Evolutionary conservation across 2,113 vertebrate genomes (phyloP).

Genomic region (Mus musculus): DNA sequence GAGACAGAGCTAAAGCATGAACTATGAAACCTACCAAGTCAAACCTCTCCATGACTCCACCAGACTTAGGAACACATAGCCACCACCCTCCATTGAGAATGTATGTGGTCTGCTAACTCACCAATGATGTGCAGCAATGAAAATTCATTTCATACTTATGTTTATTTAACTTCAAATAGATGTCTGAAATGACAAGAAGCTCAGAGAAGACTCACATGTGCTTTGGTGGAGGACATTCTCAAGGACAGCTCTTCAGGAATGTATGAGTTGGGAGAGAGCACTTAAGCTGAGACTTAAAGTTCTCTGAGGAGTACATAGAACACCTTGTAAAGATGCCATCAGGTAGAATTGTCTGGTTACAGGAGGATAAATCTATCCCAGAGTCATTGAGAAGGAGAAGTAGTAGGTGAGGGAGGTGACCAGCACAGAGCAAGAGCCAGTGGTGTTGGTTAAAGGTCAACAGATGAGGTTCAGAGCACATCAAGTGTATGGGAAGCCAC

Average conservation of each 20-base stretch:
- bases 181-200: neutral
- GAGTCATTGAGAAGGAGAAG: neutral
- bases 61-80: neutral
- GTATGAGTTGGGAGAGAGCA: neutral
- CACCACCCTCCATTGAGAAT: neutral
- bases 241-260: neutral
- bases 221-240: neutral
- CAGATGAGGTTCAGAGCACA: neutral
- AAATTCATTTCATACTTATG: neutral
- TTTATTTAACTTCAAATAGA: neutral
- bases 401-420: fast-evolving
- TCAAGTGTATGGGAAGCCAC: neutral
- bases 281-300: neutral
- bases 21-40: neutral
- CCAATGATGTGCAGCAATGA: neutral
- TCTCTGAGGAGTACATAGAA: neutral
- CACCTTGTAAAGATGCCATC: neutral
- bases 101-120: neutral
- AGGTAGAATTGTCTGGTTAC: neutral
- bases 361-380: neutral
- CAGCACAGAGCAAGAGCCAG: fast-evolving
- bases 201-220: neutral
- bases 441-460: fast-evolving
- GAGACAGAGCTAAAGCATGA: neutral
- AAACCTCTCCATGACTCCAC: neutral